Evolutionary conservation across 2,888 invertebrate species (phyloP), one percentile per base, ranked within the genome.

Genomic region (Coleophora flavipennella): DNA sequence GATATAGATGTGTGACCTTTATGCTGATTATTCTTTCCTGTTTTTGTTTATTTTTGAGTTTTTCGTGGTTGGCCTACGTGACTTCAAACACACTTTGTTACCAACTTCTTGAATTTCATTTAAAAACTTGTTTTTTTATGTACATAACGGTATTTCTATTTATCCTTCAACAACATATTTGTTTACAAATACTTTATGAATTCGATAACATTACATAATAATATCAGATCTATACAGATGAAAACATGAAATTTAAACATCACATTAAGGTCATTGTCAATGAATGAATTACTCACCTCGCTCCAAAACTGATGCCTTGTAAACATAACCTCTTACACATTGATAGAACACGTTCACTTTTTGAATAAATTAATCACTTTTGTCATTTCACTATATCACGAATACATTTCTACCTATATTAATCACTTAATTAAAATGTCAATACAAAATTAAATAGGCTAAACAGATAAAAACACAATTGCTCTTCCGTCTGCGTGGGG

Each of bases 321-420:
- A 65, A 77, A 79, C 79, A 80, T 80, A 79, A 80, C 78, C 77
- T 77, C 66, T 61, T 51, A 49, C 40, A 39, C 35, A 37, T 40
- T 29, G 36, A 42, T 40, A 31, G 36, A 42, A 39, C 20, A 20
- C 20, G 3, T n/a, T n/a, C n/a, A n/a, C n/a, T 20, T 3, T 20
- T 20, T 20, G 20, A 20, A 20, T 20, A 20, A 20, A 20, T 20
- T 20, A 20, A 4, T 20, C 20, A 20, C 3, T 20, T 20, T 20
- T 20, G 20, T 20, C 20, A 20, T 20, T 20, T 20, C 20, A 20
- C 20, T 20, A 20, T 3, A 20, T 4, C 20, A 20, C 20, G 20
- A 20, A 20, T 20, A n/a, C n/a, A n/a, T n/a, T n/a, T n/a, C n/a
- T 20, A 4, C 6, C 3, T 20, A 20, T 20, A 20, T 6, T 3